Evolutionary conservation across 1,140 invertebrate species (phyloP), one percentile per base, ranked within the genome.

Genomic region (Lepidostoma basale): DNA sequence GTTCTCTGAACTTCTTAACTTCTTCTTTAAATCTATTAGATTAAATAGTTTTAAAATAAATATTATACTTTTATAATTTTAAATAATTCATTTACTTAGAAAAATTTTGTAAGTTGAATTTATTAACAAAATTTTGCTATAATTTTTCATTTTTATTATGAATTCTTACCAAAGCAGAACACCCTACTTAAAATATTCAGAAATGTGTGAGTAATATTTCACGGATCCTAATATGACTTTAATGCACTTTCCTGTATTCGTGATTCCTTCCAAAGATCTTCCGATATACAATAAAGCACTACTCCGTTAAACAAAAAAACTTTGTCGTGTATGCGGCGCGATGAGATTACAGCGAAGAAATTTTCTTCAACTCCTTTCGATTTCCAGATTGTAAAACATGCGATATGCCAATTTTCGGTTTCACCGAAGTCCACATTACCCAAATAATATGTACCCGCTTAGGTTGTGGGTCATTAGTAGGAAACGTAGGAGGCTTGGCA

Each of bases 321-420:
- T 65, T 69, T 67, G 69, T 70, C 69, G 60, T 72, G 33, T 67
- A 25, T 68, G 42, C 47, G 64, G 49, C 58, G 54, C 56, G 3
- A 47, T 42, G 69, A 67, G 69, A 70, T 67, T 70, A 62, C 69
- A 60, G 28, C 8, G 52, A 56, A 22, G 26, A 54, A 56, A 49
- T 52, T 70, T 67, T 67, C 30, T 62, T 64, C 56, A 54, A 64
- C 42, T 62, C 56, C 44, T 62, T 67, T 67, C 63, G 64, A 71
- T 67, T 67, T 67, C 42, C 58, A 62, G 64, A 70, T 70, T 70
- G 68, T 52, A 59, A 47, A 70, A 72, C 70, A 72, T 72, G 70
- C 70, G 70, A 72, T 72, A 72, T 72, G 70, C 70, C 70, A 72
- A 72, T 72, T 72, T 72, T 68, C 70, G 59, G 65, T 67, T 67